phyloP scores from a whole-genome alignment of 2,797 vertebrate genomes.

The Ambastaia sidthimunki region DNA sequence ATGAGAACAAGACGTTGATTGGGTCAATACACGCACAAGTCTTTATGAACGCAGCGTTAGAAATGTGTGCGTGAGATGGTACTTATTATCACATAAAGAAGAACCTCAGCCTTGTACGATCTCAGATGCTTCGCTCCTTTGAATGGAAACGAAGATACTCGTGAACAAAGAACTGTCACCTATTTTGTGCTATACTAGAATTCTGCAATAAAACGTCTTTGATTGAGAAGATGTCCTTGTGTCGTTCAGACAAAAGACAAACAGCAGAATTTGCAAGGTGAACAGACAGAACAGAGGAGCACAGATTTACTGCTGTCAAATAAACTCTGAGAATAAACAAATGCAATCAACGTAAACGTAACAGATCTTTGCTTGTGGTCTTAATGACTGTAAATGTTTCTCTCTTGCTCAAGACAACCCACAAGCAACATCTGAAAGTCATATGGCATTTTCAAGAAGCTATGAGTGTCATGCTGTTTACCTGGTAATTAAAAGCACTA shows the following conservation, averaged over 20 bases:
- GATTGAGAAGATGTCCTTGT: slow-evolving; percentile 16
- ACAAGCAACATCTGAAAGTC: neutral
- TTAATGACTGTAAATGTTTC: neutral
- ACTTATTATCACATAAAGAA: slow-evolving; percentile 45
- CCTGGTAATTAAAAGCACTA: slow-evolving; percentile 92
- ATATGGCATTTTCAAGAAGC: slow-evolving; percentile 34
- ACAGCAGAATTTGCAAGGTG: slow-evolving; percentile 36
- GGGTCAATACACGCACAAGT: slow-evolving; percentile 14
- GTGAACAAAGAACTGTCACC: slow-evolving; percentile 23
- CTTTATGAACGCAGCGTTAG: neutral
- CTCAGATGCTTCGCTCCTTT: slow-evolving; percentile 1
- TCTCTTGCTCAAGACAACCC: neutral
- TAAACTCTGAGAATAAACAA: no score
- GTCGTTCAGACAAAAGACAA: slow-evolving; percentile 31
- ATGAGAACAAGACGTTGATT: slow-evolving; percentile 20
- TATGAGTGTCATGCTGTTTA: slow-evolving; percentile 33
- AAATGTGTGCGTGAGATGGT: slow-evolving; percentile 20
- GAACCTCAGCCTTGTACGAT: slow-evolving; percentile 39
- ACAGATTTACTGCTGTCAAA: neutral
- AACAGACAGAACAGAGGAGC: slow-evolving; percentile 15
- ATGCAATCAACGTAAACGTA: neutral
- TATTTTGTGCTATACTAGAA: slow-evolving; percentile 43
- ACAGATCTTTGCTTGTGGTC: neutral
- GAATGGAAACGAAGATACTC: slow-evolving; percentile 18
- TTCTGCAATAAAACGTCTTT: slow-evolving; percentile 14